Evolutionary conservation across 1,140 invertebrate species (phyloP), one percentile per base, ranked within the genome.

Genomic region (Neuroterus valhalla): DNA sequence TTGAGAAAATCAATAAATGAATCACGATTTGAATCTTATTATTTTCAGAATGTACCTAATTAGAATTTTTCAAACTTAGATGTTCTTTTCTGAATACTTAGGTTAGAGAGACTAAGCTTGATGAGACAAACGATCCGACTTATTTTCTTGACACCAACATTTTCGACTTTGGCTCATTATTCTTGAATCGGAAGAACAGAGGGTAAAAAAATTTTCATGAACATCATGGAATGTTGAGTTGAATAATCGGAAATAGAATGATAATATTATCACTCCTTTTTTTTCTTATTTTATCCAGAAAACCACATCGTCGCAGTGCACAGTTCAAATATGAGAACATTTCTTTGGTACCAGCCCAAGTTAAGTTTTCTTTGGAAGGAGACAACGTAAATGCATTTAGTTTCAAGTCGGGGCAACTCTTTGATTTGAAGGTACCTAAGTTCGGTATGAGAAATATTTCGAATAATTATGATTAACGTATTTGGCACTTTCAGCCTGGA

Each of bases 101-200:
- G 86, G 73, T 83, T 1, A 62, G 74, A 69, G 12, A 71, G 31
- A 21, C 21, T 6, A 84, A 83, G 44, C 8, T 74, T 11, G 43
- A 75, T n/a, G 78, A 83, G 1, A 21, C 71, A 11, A 77, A 82
- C 15, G 74, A 75, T 10, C 81, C 84, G 1, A 76, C 81, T 4
- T 89, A 82, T 50, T 84, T 86, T 52, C 19, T 81, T 3, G 82
- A 88, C 8, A 74, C 50, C 8, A 21, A 75, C 14, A 68, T 55
- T 2, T 88, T 79, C 52, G 83, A 88, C 74, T 88, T 89, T 70
- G 88, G 88, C 55, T 78, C 75, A 50, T 67, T 88, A n/a, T 14
- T 85, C 10, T 26, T 82, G 4, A 70, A 75, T 11, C 21, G 21
- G 1, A 46, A 81, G 11, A 73, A 81, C 2, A 76, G 80, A 66